These are phyloP conservation scores for Episyrphus balteatus DNA, from an alignment of 1,140 invertebrate species.

Conservation along the genomic window DNA sequence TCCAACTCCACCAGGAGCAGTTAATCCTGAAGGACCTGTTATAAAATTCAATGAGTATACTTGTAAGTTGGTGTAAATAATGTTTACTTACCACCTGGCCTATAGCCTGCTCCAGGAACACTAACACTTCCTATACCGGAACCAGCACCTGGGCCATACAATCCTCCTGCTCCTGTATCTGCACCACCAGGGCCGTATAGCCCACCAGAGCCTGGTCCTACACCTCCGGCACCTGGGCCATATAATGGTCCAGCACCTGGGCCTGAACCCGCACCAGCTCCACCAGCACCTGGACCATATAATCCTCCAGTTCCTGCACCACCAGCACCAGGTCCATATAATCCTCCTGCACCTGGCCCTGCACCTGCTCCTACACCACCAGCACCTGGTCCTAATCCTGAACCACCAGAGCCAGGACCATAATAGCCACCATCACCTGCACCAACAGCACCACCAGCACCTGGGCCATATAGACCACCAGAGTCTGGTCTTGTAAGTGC, in stretches of 20 bases:
- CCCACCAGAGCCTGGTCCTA: constrained; percentile 9
- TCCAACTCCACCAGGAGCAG: neutral
- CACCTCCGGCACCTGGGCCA: constrained; percentile 7
- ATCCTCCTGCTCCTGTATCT: neutral
- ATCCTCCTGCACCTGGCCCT: constrained; percentile 3
- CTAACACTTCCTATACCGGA: constrained; percentile 9
- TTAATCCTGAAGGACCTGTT: neutral
- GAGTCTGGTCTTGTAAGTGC: constrained; percentile 1
- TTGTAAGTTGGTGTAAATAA: too few relatives aligned
- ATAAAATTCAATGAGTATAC: neutral
- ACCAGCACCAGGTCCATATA: constrained; percentile 2
- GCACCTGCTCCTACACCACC: neutral
- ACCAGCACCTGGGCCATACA: neutral
- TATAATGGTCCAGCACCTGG: constrained; percentile 1
- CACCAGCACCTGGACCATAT: constrained; percentile 5
- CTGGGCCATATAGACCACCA: constrained; percentile 5
- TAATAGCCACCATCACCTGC: neutral
- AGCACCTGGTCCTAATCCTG: neutral
- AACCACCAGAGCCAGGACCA: neutral
- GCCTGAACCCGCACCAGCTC: neutral
- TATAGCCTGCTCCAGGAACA: constrained; percentile 1
- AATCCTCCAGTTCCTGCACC: constrained; percentile 2
- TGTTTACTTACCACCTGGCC: too few relatives aligned
- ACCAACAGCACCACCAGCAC: constrained; percentile 2
- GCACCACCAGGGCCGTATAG: neutral